phyloP scores from a whole-genome alignment of 1,140 invertebrate species.

The Drosophila asahinai region DNA sequence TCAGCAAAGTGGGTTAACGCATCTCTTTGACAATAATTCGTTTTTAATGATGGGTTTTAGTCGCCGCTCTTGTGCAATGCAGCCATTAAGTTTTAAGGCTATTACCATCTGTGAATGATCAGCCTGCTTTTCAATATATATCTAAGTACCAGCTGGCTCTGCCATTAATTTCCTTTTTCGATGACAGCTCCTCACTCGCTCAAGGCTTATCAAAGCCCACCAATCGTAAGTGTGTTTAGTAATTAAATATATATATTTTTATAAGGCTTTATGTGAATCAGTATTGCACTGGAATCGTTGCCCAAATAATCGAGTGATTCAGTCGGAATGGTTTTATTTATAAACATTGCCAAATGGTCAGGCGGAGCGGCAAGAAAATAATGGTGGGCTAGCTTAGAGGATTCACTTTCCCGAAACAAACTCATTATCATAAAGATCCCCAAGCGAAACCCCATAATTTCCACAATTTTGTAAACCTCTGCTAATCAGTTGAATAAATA shows the following conservation, averaged over 20 bases:
- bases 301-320: background rate
- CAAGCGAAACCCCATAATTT: conserved; percentile 31
- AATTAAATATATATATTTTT: conserved; percentile 21
- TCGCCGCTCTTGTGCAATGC: conserved; percentile 18
- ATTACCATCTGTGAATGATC: conserved; percentile 9
- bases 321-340: conserved; percentile 1
- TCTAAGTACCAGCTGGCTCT: background rate
- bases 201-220: conserved; percentile 18
- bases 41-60: conserved; percentile 19
- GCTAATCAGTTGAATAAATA: conserved; percentile 44
- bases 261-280: background rate
- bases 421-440: conserved; percentile 33
- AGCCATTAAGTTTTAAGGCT: conserved; percentile 2
- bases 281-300: background rate
- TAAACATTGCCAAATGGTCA: conserved; percentile 19
- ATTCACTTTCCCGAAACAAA: background rate
- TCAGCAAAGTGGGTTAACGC: conserved; percentile 43
- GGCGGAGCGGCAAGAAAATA: background rate
- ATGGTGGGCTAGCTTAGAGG: background rate
- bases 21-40: conserved; percentile 28
- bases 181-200: conserved; percentile 15
- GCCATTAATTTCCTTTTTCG: conserved; percentile 21
- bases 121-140: background rate
- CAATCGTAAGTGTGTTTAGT: conserved; percentile 7
- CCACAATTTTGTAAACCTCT: conserved; percentile 30